Base-by-base conservation (phyloP, 2,797 vertebrate genomes). In the Emydoidea blandingii region DNA sequence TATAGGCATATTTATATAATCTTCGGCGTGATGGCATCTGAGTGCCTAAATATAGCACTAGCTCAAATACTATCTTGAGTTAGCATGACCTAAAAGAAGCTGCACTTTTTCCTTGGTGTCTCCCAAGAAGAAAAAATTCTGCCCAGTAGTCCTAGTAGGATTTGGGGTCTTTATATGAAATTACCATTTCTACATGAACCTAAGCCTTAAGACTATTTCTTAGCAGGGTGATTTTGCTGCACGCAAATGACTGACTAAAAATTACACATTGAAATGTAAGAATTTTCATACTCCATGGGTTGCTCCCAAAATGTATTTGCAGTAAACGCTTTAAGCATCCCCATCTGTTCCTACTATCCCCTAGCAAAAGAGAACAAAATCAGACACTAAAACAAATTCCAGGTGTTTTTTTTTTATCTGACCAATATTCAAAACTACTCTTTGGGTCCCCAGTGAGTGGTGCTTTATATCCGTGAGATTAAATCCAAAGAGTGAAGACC, bases 401-500 rank as follows among this genome's bases (percentile, higher is more conserved):
- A 3, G 57, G 57, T 82, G n/a, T n/a, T n/a, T 16, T 94, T 25
- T 89, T 90, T 86, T 49, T 41, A 62, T 68, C n/a, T 96, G 11
- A 91, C 49, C 68, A 88, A 2, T 92, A 53, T 44, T 95, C 62
- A 86, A 34, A 89, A 93, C 16, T 92, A 52, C 59, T 94, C 89
- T 78, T 91, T 92, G 91, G 65, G 83, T 89, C 95, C 11, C 53
- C 27, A 31, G 0, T 95, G 44, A 16, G 0, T 57, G 31, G 41
- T 91, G 68, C 16, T 95, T 88, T 96, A 1, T 85, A 74, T 86
- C 86, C 54, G 23, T 84, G 81, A 96, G 90, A 78, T 76, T 87
- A 86, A 96, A 83, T 59, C 92, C 85, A 62, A 59, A 83, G 93
- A 93, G 81, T 37, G 81, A 94, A 94, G 72, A 44, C 82, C 85